Base-by-base conservation (phyloP, 2,888 invertebrate genomes). In the Stegophylla sp. region DNA sequence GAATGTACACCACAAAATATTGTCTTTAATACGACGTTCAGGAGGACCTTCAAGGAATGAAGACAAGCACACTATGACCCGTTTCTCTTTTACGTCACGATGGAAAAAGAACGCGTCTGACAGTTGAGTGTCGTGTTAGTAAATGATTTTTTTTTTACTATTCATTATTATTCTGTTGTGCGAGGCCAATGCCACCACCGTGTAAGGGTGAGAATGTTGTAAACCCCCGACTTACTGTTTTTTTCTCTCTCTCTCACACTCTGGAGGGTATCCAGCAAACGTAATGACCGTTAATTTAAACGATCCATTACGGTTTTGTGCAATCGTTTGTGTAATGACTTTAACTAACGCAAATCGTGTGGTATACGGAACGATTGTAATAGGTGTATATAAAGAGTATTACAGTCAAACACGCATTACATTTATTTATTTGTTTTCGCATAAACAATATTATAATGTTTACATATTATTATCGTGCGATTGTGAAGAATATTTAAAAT, bases 281-380 rank as follows among this genome's bases (percentile, higher is more conserved):
- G 43, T 45, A 59, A 61, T 43, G 17, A 73, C 59, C 59, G 73
- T 73, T 45, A 73, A 73, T 59, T 73, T 45, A n/a, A 59, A 73
- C 43, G 59, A 61, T 45, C 23, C 56, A 56, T 43, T 41, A 56
- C 56, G 23, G 7, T 43, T 56, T 41, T 15, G 43, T 20, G 43
- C 23, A 34, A 69, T 28, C n/a, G 28, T 69, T 69, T 51, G 28
- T 13, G n/a, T 28, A 51, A 69, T 69, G 48, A 28, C 4, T 51
- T 69, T 51, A 51, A 69, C 48, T 51, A 20, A 41, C n/a, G 15
- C 13, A 15, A 71, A 69, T 69, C 69, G 48, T n/a, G 45, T 2
- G 53, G 53, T 71, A 41, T 26, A 20, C 51, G 13, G 2, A 51
- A 69, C n/a, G 34, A 64, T 48, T 34, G 7, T 34, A 3, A 34